Base-by-base conservation (phyloP, 2,113 vertebrate genomes). In the Cnemophilus loriae region DNA sequence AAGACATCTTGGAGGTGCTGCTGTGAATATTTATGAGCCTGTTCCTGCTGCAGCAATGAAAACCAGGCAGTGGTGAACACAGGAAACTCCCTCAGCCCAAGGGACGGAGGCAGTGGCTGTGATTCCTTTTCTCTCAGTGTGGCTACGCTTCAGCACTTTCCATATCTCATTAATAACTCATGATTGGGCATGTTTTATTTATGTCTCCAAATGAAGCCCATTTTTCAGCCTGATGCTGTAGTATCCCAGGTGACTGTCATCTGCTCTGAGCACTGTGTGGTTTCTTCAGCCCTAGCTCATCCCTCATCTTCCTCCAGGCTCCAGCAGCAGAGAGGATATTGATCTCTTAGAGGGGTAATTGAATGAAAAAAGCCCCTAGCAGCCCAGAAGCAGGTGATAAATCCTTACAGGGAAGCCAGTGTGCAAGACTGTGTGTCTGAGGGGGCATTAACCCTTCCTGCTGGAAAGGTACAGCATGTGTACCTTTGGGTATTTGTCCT, bases 161-260 rank as follows among this genome's bases (percentile, higher is more conserved):
- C 4, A 15, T 42, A 15, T 33, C 69, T 86, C 60, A 86, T 89
- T 87, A 92, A 65, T 92, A 93, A 84, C 55, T 92, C 39, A 89
- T 61, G 33, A 76, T 35, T 46, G 9, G 50, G 35, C 50, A 84
- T 89, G 61, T 84, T 95, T 95, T 95, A 93, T 97, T 96, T 77
- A 95, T 84, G n/a, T 73, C 75, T 80, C n/a, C 47, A 92, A 90
- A 92, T 86, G 64, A 95, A 95, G 63, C 23, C 30, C 47, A 86
- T 93, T 95, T 93, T 92, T 96, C 79, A 63, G 68, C 52, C 46
- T 70, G 64, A 35, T 65, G 35, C 56, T 3, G 1, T 44, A 53
- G 89, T 63, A 70, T 77, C 91, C 83, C 64, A 61, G 35, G 80
- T 89, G 86, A 74, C 75, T 80, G 68, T 73, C 63, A 77, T 86